Percentiles rank a stretch among this genome's conserved stretches.
Conservation (phyloP, 2,888 invertebrate species). For the Chirona hameri region DNA sequence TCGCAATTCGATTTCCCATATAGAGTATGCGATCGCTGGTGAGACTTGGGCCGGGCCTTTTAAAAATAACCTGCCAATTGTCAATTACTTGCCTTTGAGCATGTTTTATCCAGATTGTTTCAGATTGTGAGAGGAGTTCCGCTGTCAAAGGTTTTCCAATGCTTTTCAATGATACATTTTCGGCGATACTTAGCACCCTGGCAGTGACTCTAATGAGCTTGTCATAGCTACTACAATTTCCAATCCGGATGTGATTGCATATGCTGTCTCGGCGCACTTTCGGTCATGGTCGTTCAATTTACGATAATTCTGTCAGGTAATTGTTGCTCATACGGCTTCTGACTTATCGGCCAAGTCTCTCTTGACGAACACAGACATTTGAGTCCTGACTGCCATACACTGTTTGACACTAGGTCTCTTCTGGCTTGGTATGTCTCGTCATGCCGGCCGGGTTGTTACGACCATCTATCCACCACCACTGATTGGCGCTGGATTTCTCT, state of each 20-base stretch:
- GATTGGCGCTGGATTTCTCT: not conserved
- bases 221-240: no score
- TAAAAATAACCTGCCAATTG: conserved; percentile 30
- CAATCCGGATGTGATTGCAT: no score
- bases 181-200: no score
- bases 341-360: conserved; percentile 31
- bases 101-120: conserved; percentile 29
- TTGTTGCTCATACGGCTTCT: not conserved
- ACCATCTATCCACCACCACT: conserved; percentile 23
- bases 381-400: conserved; percentile 31
- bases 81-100: conserved; percentile 1
- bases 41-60: conserved; percentile 28
- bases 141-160: no score
- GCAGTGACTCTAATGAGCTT: no score
- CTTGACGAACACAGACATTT: conserved; percentile 9
- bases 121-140: not conserved
- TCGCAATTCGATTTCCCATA: conserved; percentile 1
- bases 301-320: conserved; percentile 31
- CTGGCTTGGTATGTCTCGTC: not conserved
- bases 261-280: no score
- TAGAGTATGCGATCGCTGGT: conserved; percentile 29
- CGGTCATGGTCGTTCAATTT: not conserved
- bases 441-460: no score
- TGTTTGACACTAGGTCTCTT: not conserved
- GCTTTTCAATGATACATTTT: no score